A percentile compares a stretch with the other conserved stretches of the same genome.
Conservation (phyloP, 2,113 vertebrate species). For the Anseranas semipalmata region DNA sequence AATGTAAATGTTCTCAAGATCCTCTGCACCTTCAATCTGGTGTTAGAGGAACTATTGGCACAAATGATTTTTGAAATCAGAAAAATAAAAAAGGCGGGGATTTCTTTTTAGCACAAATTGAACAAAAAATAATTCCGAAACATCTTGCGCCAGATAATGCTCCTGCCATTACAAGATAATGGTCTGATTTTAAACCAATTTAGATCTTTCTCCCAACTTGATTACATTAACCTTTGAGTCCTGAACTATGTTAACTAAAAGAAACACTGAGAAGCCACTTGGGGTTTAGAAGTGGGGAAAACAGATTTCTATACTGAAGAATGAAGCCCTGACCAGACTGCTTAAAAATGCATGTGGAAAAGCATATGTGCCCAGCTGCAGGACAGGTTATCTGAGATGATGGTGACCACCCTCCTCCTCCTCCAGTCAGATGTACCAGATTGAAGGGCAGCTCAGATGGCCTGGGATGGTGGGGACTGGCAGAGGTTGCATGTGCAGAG, state of each 20-base stretch:
- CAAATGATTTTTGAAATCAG: neutral
- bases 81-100: neutral
- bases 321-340: neutral
- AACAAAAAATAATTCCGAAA: neutral
- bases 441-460: neutral
- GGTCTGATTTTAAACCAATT: neutral
- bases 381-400: neutral
- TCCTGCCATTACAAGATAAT: neutral
- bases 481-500: neutral
- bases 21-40: neutral
- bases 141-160: neutral
- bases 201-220: neutral
- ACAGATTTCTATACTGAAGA: neutral
- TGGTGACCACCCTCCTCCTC: neutral
- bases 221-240: neutral
- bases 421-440: neutral
- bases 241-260: neutral
- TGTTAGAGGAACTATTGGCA: neutral
- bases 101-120: neutral
- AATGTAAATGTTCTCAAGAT: neutral
- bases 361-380: neutral
- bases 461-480: neutral
- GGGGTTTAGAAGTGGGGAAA: neutral
- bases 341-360: neutral
- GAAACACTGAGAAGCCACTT: neutral